Conservation (phyloP, 2,113 vertebrate species). For the Rhodinocichla rosea region DNA sequence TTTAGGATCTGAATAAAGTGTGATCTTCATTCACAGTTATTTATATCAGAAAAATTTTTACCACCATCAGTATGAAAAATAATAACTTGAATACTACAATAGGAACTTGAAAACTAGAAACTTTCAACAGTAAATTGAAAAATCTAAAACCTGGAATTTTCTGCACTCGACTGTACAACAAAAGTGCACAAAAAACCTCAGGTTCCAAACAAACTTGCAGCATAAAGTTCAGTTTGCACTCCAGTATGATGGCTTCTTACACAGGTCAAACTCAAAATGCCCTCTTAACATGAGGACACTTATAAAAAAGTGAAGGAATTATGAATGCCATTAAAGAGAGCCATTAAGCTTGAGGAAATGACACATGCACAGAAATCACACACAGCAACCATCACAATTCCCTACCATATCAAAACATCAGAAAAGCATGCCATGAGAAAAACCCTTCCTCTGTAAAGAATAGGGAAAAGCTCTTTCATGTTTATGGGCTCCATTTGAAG, state of each 20-base stretch:
- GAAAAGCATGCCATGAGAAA: not conserved
- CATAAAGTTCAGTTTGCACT: not conserved
- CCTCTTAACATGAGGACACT: not conserved
- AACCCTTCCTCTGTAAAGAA: not conserved
- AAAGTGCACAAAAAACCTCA: not conserved
- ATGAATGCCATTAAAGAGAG: not conserved
- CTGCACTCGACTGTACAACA: not conserved
- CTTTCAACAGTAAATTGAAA: not conserved
- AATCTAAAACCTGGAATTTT: not conserved
- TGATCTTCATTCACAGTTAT: not conserved
- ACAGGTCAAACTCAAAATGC: not conserved
- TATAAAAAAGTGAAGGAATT: not conserved
- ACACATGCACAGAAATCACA: not conserved
- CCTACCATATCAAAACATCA: not conserved
- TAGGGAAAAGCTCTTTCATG: slow-evolving; percentile 1
- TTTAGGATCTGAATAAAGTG: not conserved
- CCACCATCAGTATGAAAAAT: not conserved
- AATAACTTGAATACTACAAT: not conserved
- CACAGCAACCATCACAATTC: not conserved
- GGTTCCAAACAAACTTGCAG: not conserved
- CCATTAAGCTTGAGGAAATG: slow-evolving; percentile 15
- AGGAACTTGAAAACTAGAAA: not conserved
- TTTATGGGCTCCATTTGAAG: not conserved
- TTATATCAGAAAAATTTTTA: not conserved
- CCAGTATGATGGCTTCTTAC: not conserved